Conservation (phyloP, 2,113 vertebrate species). For the Phaetusa simplex region DNA sequence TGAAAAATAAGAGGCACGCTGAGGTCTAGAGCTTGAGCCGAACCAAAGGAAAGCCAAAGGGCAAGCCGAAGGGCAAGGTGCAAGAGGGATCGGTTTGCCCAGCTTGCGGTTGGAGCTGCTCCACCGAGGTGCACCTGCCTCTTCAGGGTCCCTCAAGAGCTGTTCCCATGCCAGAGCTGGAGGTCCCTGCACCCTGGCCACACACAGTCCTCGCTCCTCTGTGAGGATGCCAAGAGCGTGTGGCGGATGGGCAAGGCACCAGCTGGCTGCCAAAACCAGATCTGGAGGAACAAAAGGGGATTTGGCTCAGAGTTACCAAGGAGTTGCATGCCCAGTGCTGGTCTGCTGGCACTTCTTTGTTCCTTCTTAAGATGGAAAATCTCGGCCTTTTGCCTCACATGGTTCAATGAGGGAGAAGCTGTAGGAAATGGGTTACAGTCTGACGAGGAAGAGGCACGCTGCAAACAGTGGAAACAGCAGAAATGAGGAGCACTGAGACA, state of each 20-base stretch:
- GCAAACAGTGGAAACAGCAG: not conserved
- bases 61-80: not conserved
- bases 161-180: not conserved
- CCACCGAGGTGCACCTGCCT: not conserved
- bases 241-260: not conserved
- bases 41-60: not conserved
- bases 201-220: not conserved
- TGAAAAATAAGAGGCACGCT: not conserved
- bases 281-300: not conserved
- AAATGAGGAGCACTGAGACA: not conserved
- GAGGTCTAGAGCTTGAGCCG: not conserved
- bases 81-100: not conserved
- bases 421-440: not conserved
- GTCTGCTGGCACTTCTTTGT: not conserved
- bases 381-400: accelerated
- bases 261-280: not conserved
- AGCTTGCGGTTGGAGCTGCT: not conserved
- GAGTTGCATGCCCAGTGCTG: not conserved
- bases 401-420: not conserved
- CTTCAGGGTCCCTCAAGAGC: not conserved
- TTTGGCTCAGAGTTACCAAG: not conserved
- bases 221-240: not conserved
- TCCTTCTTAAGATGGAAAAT: not conserved
- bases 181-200: not conserved
- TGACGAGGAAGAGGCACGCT: accelerated